Percentiles rank a stretch among this genome's conserved stretches.
Evolutionary conservation across 2,113 vertebrate genomes (phyloP).

Genomic region (Cochlearius cochlearius): DNA sequence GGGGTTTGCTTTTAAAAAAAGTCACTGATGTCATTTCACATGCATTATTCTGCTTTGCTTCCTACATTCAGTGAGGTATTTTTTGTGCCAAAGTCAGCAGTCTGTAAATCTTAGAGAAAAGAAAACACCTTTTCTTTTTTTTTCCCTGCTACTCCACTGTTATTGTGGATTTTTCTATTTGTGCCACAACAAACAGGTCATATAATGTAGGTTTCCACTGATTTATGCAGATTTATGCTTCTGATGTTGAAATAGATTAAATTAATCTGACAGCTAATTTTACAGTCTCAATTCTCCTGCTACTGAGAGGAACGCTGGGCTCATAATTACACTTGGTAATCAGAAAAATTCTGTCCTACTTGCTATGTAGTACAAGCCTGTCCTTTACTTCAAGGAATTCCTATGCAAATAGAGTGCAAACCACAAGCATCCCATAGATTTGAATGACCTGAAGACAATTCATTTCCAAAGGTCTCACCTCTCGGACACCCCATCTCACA

Average conservation of each 20-base stretch:
- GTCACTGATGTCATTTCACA: not conserved
- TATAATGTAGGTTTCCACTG: not conserved
- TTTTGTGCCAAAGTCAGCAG: not conserved
- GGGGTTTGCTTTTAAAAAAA: not conserved
- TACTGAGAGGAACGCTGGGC: not conserved
- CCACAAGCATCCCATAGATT: not conserved
- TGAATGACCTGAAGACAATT: not conserved
- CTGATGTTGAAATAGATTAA: conserved; percentile 8
- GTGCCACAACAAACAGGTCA: not conserved
- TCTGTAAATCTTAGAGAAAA: not conserved
- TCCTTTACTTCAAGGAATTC: not conserved
- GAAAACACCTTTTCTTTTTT: not conserved
- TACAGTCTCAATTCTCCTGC: not conserved
- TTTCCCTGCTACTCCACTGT: not conserved
- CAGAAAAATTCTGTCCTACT: not conserved
- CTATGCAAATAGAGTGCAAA: not conserved
- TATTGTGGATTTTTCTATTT: not conserved
- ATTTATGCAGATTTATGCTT: conserved; percentile 5
- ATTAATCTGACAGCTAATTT: conserved; percentile 29
- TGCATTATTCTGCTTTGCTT: not conserved
- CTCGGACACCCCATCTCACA: not conserved
- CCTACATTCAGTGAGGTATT: not conserved
- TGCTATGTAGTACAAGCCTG: not conserved
- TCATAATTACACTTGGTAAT: not conserved
- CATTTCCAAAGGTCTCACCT: not conserved